Conservation (phyloP, 2,797 vertebrate genomes). For the Sternotherus odoratus region DNA sequence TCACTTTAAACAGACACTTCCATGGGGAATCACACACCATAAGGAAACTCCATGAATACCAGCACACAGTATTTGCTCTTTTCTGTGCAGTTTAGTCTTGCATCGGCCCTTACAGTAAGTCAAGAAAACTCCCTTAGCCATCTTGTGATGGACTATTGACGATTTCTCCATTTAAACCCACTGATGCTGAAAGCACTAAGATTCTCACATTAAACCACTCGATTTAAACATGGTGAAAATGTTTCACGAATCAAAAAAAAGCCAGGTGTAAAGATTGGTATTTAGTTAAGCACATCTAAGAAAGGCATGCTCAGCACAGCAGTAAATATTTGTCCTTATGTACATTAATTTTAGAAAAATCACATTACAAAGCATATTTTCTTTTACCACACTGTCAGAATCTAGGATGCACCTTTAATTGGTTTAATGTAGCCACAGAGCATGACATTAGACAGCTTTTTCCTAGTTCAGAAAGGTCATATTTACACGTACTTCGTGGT, state of each 20-base stretch:
- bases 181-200: background rate
- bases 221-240: background rate
- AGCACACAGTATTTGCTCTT: background rate
- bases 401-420: slow-evolving; percentile 68
- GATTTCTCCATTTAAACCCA: background rate
- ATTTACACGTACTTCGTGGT: slow-evolving; percentile 95
- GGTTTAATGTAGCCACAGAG: slow-evolving; percentile 77
- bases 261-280: background rate
- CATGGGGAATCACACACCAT: rapidly evolving
- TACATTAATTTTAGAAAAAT: slow-evolving; percentile 8
- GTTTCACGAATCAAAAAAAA: background rate
- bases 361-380: slow-evolving; percentile 64
- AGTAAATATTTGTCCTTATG: background rate
- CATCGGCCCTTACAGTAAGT: background rate
- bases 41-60: background rate
- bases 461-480: slow-evolving; percentile 88
- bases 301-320: background rate
- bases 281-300: background rate
- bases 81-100: background rate
- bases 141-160: background rate
- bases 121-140: background rate
- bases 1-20: background rate
- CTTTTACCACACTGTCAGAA: slow-evolving; percentile 63
- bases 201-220: background rate
- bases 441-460: slow-evolving; percentile 70